Base-by-base conservation (phyloP, 2,888 invertebrate species). In the Amitus sp. region DNA sequence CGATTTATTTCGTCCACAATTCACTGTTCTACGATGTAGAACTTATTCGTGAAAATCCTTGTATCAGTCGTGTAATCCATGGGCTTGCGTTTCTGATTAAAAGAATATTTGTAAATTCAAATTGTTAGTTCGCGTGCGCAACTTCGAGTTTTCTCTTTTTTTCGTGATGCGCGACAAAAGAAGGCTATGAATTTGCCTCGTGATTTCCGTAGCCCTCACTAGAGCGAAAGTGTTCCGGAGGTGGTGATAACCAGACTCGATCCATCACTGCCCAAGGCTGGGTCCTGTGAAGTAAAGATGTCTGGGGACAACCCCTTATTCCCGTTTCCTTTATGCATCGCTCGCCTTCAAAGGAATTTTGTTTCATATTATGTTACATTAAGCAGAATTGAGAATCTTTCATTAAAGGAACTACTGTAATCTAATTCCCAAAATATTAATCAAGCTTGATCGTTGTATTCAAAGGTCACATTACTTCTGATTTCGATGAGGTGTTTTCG, bases 401-500 rank as follows among this genome's bases (percentile, higher is more conserved):
- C 37, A 15, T 12, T n/a, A n/a, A n/a, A n/a, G n/a, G n/a, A n/a
- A n/a, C n/a, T n/a, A n/a, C n/a, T n/a, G n/a, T n/a, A n/a, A n/a
- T n/a, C n/a, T n/a, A n/a, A n/a, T 30, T 10, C 30, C 6, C 6
- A 10, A n/a, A 30, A 30, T 10, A 30, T 30, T 30, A 7, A 30
- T 30, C 10, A 9, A n/a, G 10, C 30, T 30, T 15, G n/a, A 37
- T 37, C 66, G 68, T 77, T 77, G 78, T 79, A 78, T 73, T 75
- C 71, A 62, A 65, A 63, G 72, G 72, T 78, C 78, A 78, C 74
- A 76, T 75, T 76, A 79, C 74, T 79, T 78, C 77, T 78, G 78
- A 79, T 78, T 78, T 79, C 74, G 77, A 76, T 75, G 66, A 77
- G 77, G 77, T 78, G 78, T 77, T 79, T 77, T 78, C 78, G n/a